These are phyloP conservation scores for Pelusios castaneus DNA, from an alignment of 2,113 vertebrate genomes.

Conservation along the genomic window DNA sequence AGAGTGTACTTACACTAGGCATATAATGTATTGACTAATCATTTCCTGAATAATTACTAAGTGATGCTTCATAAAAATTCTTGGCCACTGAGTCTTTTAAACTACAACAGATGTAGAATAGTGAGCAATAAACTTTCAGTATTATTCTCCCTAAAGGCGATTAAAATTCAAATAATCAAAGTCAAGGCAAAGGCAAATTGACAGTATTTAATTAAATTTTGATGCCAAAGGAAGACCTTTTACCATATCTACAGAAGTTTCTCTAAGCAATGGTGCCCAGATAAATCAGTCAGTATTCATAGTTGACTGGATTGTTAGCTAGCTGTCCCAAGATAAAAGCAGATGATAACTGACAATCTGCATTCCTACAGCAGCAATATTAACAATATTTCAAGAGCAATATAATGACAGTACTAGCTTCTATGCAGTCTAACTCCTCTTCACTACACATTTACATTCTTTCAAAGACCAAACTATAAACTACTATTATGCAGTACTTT, in stretches of 20 bases:
- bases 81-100: conserved; percentile 65
- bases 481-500: background rate
- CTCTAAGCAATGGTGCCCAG: background rate
- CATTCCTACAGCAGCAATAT: background rate
- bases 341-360: background rate
- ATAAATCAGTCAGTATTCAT: background rate
- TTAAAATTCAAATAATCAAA: conserved; percentile 67
- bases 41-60: conserved; percentile 63
- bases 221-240: conserved; percentile 40
- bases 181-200: conserved; percentile 50
- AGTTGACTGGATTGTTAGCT: background rate
- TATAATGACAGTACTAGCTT: background rate
- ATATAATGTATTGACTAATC: conserved; percentile 35
- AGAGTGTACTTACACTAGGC: conserved; percentile 38
- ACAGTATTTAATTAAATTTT: conserved; percentile 58
- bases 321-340: background rate
- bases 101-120: conserved; percentile 67
- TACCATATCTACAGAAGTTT: conserved; percentile 6
- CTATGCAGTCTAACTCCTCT: background rate
- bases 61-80: conserved; percentile 70
- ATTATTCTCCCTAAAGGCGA: conserved; percentile 64
- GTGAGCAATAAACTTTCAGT: conserved; percentile 60
- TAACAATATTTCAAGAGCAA: background rate
- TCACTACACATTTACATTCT: background rate
- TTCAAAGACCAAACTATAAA: background rate